Evolutionary conservation across 2,797 vertebrate species (phyloP), one percentile per base, ranked within the genome.

Genomic region (Gymnodraco acuticeps): DNA sequence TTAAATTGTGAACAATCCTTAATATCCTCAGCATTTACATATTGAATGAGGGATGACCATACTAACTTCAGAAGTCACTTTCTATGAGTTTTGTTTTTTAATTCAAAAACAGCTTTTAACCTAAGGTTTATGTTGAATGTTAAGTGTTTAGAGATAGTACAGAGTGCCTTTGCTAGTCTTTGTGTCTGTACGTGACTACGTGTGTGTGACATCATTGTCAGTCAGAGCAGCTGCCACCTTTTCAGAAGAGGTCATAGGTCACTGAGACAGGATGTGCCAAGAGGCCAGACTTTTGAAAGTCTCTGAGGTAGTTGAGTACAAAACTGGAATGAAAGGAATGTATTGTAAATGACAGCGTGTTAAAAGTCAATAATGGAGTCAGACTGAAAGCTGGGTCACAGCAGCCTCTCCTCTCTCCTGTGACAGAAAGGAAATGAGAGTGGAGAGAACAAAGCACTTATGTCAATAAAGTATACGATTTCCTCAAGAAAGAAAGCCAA

Each of bases 381-480:
- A 38, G 8, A 43, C 13, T 60, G 60, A 76, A 60, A 27, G 31
- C 38, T 11, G 65, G 51, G 65, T 71, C 58, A 51, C 59, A 31
- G 13, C 48, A 20, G 55, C 27, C 61, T 78, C 51, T 20, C 15
- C 2, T 46, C 47, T 72, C 15, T 64, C 51, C 52, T 55, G 42
- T 71, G 27, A 55, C 53, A 70, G 31, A 70, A 74, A 19, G 62
- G 9, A 73, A 72, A 73, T 60, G 45, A 70, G n/a, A 19, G 5
- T 53, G 43, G 62, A 73, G 19, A 80, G 77, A 43, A 77, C 48
- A 64, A 72, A 70, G 48, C 64, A 15, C 41, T 82, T 2, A 3
- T 53, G 45, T 64, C 62, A 76, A 5, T 45, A 55, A 61, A 19
- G 13, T 45, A 14, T 12, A 67, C 0, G 27, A 64, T 80, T 70